Base-by-base conservation (phyloP, 1,140 invertebrate genomes). In the Calephelis virginiensis region DNA sequence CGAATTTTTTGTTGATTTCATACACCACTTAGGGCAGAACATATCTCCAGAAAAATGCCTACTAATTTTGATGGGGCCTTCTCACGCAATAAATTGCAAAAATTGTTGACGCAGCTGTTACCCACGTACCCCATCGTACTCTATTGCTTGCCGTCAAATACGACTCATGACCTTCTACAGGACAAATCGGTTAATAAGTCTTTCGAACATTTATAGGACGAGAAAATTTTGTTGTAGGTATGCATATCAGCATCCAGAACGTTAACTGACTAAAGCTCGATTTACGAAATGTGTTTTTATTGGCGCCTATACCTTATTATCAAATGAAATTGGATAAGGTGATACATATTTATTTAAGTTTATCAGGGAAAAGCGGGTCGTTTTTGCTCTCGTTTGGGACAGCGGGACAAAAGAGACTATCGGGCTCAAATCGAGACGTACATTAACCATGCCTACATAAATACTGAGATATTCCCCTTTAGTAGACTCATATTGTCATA, bases 101-200 rank as follows among this genome's bases (percentile, higher is more conserved):
- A 28, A 85, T 88, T 60, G 81, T 80, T 45, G 77, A 80, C 7
- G 71, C 40, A 60, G 86, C 83, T 65, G 83, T 89, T 68, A 38
- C 59, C 66, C 64, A 68, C 67, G 70, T 71, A n/a, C n/a, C n/a
- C n/a, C 50, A 82, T 86, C 61, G 70, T 63, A 49, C 68, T 89
- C 56, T 88, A 84, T 70, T 89, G 83, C 69, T 70, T 90, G 62
- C 81, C 82, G 11, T 74, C 68, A 8, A 90, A 88, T 61, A 87
- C 80, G 0, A 89, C 81, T 0, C 85, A 90, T 64, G 83, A 90
- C 67, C 66, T 90, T 10, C 84, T 83, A 0, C 66, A 91, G 17
- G 73, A 78, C 43, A 78, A 78, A 67, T 76, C 75, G 9, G 78
- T 80, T 40, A 69, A 76, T 75, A 46, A 62, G 9, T 80, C 78